Base-by-base conservation (phyloP, 2,113 vertebrate species). In the Lanius collurio region DNA sequence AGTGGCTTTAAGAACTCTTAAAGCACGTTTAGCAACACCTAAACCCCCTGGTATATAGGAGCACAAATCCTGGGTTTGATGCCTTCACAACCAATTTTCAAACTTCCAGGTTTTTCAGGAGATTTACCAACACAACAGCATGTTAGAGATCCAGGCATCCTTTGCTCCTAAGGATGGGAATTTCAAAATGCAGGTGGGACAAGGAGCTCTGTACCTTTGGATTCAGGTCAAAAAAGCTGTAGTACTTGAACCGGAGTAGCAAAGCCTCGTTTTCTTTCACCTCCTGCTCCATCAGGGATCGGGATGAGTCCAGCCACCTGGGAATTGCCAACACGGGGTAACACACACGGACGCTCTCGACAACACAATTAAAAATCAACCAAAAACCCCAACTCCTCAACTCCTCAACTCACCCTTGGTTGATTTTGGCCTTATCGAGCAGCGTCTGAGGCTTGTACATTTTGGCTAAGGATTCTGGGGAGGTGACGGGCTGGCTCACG, bases 171-270 rank as follows among this genome's bases (percentile, higher is more conserved):
- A 20, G 60, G 50, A 75, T 5, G 30, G 20, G 7, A 49, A 56
- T 41, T 30, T 21, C 30, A n/a, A 69, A 75, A 42, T 8, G 6
- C 6, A 15, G 67, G 28, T 2, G 2, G 88, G 77, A 86, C 31
- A 42, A 87, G 83, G 15, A 83, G 84, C 75, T 97, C 13, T 33
- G 60, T 98, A 99, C 99, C 99, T 99, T 99, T 77, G 99, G 99
- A 97, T 99, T 99, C 97, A 99, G 99, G 98, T 99, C 99, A 97
- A 99, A 99, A 98, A 99, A 99, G 97, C 99, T 99, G 98, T 99
- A 98, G 94, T 99, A 99, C 97, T 99, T 99, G 98, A 99, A 99
- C 96, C 99, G 98, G 92, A 99, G 98, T 71, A 99, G 98, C 91
- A 99, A 98, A 84, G 99, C 99, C 67, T 99, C 99, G 3, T 99